phyloP scores from a whole-genome alignment of 2,888 invertebrate genomes.

The Boloria selene region DNA sequence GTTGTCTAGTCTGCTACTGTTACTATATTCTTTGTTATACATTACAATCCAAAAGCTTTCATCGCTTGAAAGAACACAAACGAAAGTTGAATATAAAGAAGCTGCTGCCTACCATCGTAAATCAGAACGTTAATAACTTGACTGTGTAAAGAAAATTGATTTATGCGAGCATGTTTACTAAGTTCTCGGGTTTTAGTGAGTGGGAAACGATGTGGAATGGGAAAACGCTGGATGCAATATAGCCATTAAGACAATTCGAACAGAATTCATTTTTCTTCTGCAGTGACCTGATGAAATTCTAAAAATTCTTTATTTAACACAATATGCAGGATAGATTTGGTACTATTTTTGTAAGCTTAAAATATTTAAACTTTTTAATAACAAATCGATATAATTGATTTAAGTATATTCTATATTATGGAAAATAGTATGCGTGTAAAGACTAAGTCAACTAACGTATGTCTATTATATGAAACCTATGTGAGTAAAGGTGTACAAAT shows the following conservation, averaged over 20 bases:
- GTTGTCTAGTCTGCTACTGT: conserved; percentile 11
- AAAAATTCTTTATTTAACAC: neutral
- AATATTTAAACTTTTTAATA: too few relatives aligned
- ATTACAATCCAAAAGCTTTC: conserved; percentile 20
- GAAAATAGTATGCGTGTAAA: neutral
- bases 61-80: conserved; percentile 21
- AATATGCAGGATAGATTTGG: too few relatives aligned
- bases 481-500: conserved; percentile 40
- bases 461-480: conserved; percentile 5
- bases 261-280: conserved; percentile 38
- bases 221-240: conserved; percentile 41
- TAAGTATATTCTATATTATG: too few relatives aligned
- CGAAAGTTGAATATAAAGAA: conserved; percentile 17
- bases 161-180: conserved; percentile 68
- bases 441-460: neutral
- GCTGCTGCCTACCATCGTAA: conserved; percentile 30
- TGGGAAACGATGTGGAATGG: conserved; percentile 54
- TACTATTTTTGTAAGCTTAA: too few relatives aligned
- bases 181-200: conserved; percentile 62
- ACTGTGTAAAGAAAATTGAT: conserved; percentile 68
- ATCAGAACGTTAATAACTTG: conserved; percentile 61
- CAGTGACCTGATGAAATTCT: neutral
- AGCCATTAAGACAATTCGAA: conserved; percentile 41
- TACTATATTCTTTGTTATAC: conserved; percentile 12
- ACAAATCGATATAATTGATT: too few relatives aligned